A percentile compares a stretch with the other conserved stretches of the same genome.
Evolutionary conservation across 2,113 vertebrate species (phyloP).

Genomic region (Cyanocitta stelleri): DNA sequence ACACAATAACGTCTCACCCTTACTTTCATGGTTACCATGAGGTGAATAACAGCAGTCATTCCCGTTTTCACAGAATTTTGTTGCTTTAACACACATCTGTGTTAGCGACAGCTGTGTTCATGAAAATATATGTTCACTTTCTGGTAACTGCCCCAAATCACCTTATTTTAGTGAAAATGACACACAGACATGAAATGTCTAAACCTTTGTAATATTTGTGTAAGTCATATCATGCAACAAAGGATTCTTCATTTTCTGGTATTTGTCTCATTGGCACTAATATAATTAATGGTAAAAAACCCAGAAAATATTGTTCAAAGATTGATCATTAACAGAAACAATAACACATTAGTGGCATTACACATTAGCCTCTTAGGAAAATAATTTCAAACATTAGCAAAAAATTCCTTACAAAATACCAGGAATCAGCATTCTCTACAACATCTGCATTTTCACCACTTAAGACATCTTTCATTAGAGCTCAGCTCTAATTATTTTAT

Average conservation of each 20-base stretch:
- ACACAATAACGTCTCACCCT: not conserved
- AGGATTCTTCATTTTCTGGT: not conserved
- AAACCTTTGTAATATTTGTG: not conserved
- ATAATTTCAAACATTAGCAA: not conserved
- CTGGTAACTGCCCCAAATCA: not conserved
- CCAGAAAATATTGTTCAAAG: not conserved
- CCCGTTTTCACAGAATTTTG: not conserved
- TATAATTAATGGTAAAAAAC: not conserved
- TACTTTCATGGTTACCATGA: not conserved
- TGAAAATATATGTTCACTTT: not conserved
- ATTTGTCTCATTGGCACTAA: not conserved
- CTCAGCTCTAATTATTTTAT: not conserved
- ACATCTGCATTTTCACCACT: not conserved
- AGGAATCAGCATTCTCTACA: not conserved
- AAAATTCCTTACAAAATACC: not conserved
- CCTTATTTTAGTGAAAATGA: not conserved
- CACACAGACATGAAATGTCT: not conserved
- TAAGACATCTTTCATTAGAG: not conserved
- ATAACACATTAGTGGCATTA: not conserved
- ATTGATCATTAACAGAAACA: not conserved
- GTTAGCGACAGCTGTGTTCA: not conserved
- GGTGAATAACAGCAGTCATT: not conserved
- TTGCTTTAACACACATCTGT: not conserved
- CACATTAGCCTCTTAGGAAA: not conserved
- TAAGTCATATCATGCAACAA: not conserved